Evolutionary conservation across 2,113 vertebrate species (phyloP).

Genomic region (Neolamprologus falcicula): DNA sequence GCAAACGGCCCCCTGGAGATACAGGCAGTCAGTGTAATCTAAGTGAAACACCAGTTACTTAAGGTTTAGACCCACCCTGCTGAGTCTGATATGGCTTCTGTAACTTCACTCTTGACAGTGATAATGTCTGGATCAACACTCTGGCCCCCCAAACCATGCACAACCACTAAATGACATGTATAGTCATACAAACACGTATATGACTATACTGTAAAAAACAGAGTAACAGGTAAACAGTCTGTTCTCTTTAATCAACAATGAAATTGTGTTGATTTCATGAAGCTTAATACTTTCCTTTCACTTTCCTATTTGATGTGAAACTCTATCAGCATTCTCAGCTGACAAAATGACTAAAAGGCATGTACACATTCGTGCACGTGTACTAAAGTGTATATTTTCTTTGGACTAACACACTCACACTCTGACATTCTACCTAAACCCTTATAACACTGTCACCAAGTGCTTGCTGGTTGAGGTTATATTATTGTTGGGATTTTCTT

Average conservation of each 20-base stretch:
- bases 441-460: not conserved
- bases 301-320: not conserved
- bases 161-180: not conserved
- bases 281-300: not conserved
- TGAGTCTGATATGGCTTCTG: not conserved
- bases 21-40: not conserved
- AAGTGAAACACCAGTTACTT: not conserved
- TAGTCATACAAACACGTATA: not conserved
- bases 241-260: not conserved
- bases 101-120: not conserved
- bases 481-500: not conserved
- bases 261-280: not conserved
- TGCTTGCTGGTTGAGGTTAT: not conserved
- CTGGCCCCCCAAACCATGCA: not conserved
- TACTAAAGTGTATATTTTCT: not conserved
- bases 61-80: not conserved
- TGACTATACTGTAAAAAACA: not conserved
- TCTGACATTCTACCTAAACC: not conserved
- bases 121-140: not conserved
- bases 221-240: not conserved
- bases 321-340: not conserved
- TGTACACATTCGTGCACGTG: not conserved
- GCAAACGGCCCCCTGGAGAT: not conserved
- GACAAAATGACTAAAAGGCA: not conserved
- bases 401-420: not conserved